Evolutionary conservation across 2,113 vertebrate genomes (phyloP).

Genomic region (Maccullochella peelii): DNA sequence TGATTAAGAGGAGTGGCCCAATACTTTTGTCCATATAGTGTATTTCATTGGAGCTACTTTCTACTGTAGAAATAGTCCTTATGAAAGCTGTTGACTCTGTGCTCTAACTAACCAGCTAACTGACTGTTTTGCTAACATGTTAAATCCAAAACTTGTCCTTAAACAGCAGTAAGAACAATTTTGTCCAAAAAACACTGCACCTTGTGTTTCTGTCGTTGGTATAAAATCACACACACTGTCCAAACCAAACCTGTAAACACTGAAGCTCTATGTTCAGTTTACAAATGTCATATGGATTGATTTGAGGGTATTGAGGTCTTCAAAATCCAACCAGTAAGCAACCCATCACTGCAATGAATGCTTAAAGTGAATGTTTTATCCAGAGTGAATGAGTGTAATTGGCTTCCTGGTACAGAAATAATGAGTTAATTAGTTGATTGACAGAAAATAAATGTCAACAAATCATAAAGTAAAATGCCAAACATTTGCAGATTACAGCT

Average conservation of each 20-base stretch:
- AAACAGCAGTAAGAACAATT: not conserved
- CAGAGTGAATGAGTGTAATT: not conserved
- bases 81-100: not conserved
- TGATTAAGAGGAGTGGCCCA: no score
- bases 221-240: not conserved
- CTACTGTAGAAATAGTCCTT: not conserved
- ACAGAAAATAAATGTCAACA: not conserved
- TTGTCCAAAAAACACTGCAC: not conserved
- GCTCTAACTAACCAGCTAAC: not conserved
- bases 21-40: no score
- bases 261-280: not conserved
- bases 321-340: no score
- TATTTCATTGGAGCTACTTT: not conserved
- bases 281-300: not conserved
- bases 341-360: not conserved
- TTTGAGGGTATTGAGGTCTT: no score
- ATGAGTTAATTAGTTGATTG: not conserved
- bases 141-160: not conserved
- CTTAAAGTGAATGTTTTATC: not conserved
- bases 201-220: not conserved
- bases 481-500: not conserved
- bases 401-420: not conserved
- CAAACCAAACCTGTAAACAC: not conserved
- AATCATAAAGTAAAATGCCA: not conserved
- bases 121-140: not conserved